A percentile compares a stretch with the other conserved stretches of the same genome.
These are phyloP conservation scores for Drosophila acutilabella DNA, from an alignment of 2,888 invertebrate genomes.

Conservation along the genomic window DNA sequence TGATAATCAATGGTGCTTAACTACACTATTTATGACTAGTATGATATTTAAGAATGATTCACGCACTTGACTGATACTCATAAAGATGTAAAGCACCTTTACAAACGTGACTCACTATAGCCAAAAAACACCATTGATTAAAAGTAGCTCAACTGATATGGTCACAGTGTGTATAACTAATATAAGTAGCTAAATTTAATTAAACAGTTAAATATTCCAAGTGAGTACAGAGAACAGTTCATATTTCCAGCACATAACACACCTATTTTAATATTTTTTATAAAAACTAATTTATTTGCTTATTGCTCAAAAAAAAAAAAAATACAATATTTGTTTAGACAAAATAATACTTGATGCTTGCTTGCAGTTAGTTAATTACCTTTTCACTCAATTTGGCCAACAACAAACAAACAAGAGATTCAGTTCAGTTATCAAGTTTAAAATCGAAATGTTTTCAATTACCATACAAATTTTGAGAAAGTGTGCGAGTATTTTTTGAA, in stretches of 20 bases:
- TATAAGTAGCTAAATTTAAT: not conserved
- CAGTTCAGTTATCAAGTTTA: conserved; percentile 20
- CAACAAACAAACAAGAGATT: conserved; percentile 40
- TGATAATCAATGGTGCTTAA: too few relatives aligned
- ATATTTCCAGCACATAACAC: not conserved
- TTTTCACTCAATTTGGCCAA: conserved; percentile 42
- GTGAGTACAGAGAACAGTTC: not conserved
- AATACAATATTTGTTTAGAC: conserved; percentile 68
- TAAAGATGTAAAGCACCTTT: not conserved
- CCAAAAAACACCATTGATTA: not conserved
- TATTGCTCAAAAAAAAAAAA: conserved; percentile 61
- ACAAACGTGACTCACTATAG: not conserved
- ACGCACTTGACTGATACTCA: not conserved
- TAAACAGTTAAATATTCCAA: not conserved
- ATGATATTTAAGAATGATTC: too few relatives aligned
- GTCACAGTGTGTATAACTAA: not conserved
- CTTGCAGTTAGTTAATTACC: conserved; percentile 22
- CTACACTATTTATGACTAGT: too few relatives aligned
- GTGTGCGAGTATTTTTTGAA: conserved; percentile 44
- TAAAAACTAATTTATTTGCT: conserved; percentile 72
- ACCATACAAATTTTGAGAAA: not conserved
- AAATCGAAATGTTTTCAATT: conserved; percentile 11
- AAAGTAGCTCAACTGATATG: not conserved
- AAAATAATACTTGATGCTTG: conserved; percentile 73
- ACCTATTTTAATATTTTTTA: conserved; percentile 43